phyloP scores from a whole-genome alignment of 2,797 vertebrate species.

The Hybognathus amarus region DNA sequence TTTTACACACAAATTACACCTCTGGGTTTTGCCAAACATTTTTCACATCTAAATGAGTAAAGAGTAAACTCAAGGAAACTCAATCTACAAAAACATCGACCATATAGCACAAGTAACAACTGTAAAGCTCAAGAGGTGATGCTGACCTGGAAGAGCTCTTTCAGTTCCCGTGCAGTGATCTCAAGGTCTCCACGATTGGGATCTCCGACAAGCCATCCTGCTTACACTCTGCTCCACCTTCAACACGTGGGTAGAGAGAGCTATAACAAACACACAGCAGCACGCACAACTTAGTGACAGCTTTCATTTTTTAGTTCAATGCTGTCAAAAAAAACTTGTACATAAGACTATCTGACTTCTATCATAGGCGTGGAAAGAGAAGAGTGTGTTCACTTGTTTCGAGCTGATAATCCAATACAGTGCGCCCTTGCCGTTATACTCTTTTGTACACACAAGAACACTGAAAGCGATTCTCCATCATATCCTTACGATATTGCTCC shows the following conservation, averaged over 20 bases:
- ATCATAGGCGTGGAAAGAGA: background rate
- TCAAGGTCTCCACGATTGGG: conserved; percentile 81
- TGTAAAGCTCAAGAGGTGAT: background rate
- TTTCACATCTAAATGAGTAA: no score
- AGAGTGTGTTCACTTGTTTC: conserved; percentile 72
- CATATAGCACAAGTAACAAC: background rate
- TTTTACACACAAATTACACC: no score
- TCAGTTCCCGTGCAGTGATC: conserved; percentile 75
- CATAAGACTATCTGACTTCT: background rate
- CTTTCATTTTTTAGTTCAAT: background rate
- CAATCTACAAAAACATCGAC: background rate
- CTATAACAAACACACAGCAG: conserved; percentile 51
- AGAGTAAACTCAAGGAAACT: background rate
- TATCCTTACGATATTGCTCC: no score
- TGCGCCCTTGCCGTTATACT: no score
- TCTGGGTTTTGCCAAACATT: no score
- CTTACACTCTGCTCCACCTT: conserved; percentile 81
- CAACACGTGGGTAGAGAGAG: conserved; percentile 61
- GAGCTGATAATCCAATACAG: conserved; percentile 87
- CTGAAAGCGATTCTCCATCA: conserved; percentile 79
- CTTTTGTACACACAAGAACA: conserved; percentile 79
- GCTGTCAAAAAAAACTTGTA: background rate
- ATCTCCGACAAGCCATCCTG: conserved; percentile 69
- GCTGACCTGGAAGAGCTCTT: conserved; percentile 87
- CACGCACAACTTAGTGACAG: background rate